Evolutionary conservation across 2,797 vertebrate species (phyloP).

Genomic region (Megaceryle alcyon): DNA sequence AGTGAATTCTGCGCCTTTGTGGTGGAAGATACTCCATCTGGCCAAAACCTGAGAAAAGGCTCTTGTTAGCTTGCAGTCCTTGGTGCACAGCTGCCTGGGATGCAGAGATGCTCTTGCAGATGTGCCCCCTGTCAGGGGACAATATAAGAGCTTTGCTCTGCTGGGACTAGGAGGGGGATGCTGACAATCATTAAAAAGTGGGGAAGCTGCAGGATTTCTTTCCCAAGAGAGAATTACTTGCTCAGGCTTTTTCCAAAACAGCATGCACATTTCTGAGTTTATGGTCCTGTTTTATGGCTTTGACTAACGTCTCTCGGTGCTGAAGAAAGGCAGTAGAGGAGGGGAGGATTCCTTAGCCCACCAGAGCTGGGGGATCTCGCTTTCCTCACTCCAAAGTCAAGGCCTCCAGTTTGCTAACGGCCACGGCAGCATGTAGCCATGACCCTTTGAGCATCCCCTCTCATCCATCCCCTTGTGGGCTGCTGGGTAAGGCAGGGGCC

Average conservation of each 20-base stretch:
- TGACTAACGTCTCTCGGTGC: background rate
- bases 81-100: accelerated
- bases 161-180: background rate
- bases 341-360: background rate
- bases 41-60: background rate
- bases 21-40: background rate
- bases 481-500: accelerated
- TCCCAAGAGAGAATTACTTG: background rate
- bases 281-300: background rate
- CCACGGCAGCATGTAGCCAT: accelerated
- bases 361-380: accelerated
- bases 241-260: background rate
- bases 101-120: background rate
- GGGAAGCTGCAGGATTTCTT: background rate
- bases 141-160: background rate
- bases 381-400: background rate
- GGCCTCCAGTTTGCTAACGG: too few relatives aligned
- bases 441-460: accelerated
- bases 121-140: background rate
- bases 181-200: background rate
- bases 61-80: background rate
- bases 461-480: accelerated
- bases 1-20: background rate
- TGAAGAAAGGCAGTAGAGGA: background rate
- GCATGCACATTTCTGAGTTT: too few relatives aligned